A percentile compares a stretch with the other conserved stretches of the same genome.
Evolutionary conservation across 2,888 invertebrate species (phyloP).

Genomic region (Agonopterix alstromeriana): DNA sequence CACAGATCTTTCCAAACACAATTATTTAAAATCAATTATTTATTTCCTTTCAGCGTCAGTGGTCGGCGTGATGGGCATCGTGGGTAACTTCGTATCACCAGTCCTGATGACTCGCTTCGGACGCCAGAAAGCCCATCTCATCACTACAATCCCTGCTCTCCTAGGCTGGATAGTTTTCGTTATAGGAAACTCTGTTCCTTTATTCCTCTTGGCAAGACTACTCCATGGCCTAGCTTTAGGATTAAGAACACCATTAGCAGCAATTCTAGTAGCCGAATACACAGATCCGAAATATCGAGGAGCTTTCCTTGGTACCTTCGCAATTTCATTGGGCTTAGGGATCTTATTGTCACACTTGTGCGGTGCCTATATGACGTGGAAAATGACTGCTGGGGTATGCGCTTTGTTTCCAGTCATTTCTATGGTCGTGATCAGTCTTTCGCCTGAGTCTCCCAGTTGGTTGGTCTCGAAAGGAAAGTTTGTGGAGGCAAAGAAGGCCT

Average conservation of each 20-base stretch:
- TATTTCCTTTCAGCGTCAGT: conserved; percentile 51
- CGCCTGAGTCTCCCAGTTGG: conserved; percentile 83
- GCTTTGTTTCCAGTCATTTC: conserved; percentile 65
- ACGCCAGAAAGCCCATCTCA: conserved; percentile 72
- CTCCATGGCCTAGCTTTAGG: conserved; percentile 73
- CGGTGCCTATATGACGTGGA: conserved; percentile 79
- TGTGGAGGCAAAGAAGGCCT: conserved; percentile 75
- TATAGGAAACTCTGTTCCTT: conserved; percentile 53
- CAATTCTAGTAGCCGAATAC: conserved; percentile 77
- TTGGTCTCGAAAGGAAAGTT: conserved; percentile 76
- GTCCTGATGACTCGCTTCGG: conserved; percentile 77
- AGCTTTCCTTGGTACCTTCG: conserved; percentile 78
- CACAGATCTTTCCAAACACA: background rate
- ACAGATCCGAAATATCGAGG: conserved; percentile 79
- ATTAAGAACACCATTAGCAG: conserved; percentile 68
- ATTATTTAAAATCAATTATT: background rate
- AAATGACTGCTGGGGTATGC: conserved; percentile 73
- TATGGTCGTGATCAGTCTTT: conserved; percentile 61
- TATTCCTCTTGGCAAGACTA: conserved; percentile 58
- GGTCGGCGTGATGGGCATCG: conserved; percentile 65
- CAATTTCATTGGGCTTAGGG: conserved; percentile 79
- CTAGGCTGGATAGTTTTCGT: conserved; percentile 67
- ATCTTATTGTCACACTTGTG: conserved; percentile 79
- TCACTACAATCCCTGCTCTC: conserved; percentile 66
- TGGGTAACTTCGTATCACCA: conserved; percentile 66